Conservation (phyloP, 2,797 vertebrate species). For the Molothrus ater region DNA sequence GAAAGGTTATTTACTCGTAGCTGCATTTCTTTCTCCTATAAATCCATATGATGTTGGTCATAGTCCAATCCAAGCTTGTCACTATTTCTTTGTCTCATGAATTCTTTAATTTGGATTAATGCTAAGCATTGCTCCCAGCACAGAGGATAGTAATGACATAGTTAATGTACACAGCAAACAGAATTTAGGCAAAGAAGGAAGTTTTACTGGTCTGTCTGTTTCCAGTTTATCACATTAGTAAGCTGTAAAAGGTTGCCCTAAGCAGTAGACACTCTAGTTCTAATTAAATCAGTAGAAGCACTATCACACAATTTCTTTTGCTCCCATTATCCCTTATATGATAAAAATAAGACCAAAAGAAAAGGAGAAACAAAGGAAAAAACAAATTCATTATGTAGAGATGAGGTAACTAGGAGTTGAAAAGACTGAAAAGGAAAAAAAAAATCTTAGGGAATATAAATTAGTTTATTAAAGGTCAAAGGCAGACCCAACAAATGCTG, state of each 20-base stretch:
- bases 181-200: slow-evolving; percentile 34
- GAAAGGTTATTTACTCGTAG: background rate
- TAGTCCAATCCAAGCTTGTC: background rate
- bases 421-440: background rate
- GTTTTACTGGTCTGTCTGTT: slow-evolving; percentile 28
- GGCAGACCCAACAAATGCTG: background rate
- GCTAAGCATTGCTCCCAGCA: slow-evolving; percentile 10
- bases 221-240: slow-evolving; percentile 53
- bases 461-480: background rate
- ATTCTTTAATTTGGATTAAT: slow-evolving; percentile 30
- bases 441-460: background rate
- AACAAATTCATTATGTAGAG: background rate
- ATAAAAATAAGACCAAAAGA: slow-evolving; percentile 4
- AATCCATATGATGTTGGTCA: background rate
- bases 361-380: background rate
- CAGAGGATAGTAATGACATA: background rate
- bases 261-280: slow-evolving; percentile 8
- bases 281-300: slow-evolving; percentile 32
- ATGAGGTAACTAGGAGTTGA: background rate
- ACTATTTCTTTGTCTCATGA: background rate
- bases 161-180: background rate
- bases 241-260: slow-evolving; percentile 44
- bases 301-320: background rate
- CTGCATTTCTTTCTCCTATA: background rate
- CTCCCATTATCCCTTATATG: background rate